A percentile compares a stretch with the other conserved stretches of the same genome.
phyloP scores from a whole-genome alignment of 2,113 vertebrate genomes.

The Sylvilagus bachmani region DNA sequence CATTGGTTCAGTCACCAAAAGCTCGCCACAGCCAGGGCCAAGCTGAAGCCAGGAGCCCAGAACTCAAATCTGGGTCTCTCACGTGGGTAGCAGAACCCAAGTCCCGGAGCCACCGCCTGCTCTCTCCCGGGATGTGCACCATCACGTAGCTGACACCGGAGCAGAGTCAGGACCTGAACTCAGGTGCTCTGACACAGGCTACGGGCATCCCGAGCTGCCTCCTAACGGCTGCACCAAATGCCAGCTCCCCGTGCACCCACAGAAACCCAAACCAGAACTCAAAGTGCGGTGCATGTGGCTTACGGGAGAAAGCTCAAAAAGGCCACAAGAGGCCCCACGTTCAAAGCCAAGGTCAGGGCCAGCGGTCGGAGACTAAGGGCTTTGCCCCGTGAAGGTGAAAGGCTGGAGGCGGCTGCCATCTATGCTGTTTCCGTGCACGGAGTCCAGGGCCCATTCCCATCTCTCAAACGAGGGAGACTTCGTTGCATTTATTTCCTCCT shows the following conservation, averaged over 20 bases:
- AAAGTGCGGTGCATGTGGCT: background rate
- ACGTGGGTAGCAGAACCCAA: no score
- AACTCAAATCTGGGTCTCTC: no score
- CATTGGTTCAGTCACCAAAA: no score
- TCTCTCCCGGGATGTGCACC: no score
- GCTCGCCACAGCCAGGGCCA: no score
- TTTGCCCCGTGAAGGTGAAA: background rate
- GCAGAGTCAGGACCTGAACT: no score
- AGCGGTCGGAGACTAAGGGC: background rate
- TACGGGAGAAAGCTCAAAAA: background rate
- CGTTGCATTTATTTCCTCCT: background rate
- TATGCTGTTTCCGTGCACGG: background rate
- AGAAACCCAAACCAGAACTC: constrained; percentile 1
- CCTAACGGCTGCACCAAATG: no score
- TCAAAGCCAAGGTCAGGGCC: background rate
- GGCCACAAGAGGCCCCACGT: background rate
- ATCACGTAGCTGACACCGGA: no score
- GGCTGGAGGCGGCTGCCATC: background rate
- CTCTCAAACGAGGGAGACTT: background rate
- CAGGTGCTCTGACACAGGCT: no score
- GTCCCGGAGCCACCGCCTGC: no score
- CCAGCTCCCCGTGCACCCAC: background rate
- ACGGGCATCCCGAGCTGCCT: no score
- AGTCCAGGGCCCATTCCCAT: background rate
- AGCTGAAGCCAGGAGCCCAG: no score